These are phyloP conservation scores for Lasius platythorax DNA, from an alignment of 2,888 invertebrate genomes.

Conservation along the genomic window DNA sequence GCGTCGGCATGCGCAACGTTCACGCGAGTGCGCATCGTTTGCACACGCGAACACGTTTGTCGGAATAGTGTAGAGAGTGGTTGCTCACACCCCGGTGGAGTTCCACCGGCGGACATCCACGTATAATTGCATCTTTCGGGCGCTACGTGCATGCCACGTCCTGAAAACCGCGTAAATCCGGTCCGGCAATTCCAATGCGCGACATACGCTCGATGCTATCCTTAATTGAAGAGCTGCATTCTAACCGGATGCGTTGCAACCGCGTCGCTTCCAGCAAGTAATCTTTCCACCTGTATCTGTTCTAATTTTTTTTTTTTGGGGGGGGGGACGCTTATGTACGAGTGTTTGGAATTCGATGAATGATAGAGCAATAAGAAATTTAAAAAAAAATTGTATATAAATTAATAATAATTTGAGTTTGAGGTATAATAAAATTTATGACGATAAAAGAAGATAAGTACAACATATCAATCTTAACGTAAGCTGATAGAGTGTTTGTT, in stretches of 20 bases:
- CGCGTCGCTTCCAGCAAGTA: neutral
- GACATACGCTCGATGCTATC: slow-evolving; percentile 61
- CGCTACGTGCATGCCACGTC: slow-evolving; percentile 47
- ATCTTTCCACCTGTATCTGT: neutral
- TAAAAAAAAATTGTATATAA: neutral
- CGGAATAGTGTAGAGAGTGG: slow-evolving; percentile 8
- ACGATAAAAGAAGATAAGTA: neutral
- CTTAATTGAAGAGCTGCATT: slow-evolving; percentile 42
- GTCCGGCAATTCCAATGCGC: slow-evolving; percentile 59
- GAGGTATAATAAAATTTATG: neutral
- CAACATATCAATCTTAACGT: neutral
- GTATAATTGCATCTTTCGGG: slow-evolving; percentile 69
- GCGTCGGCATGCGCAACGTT: slow-evolving; percentile 16
- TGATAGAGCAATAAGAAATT: neutral
- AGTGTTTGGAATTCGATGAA: neutral
- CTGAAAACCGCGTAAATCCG: slow-evolving; percentile 62
- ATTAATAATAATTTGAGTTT: neutral
- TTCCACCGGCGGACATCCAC: slow-evolving; percentile 62
- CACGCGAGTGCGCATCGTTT: slow-evolving; percentile 43
- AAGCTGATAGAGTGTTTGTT: neutral
- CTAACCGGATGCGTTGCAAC: neutral
- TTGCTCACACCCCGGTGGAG: slow-evolving; percentile 49
- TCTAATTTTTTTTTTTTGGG: neutral
- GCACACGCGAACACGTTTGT: slow-evolving; percentile 28
- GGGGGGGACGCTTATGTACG: neutral